Percentiles rank a stretch among this genome's conserved stretches.
phyloP scores from a whole-genome alignment of 2,797 vertebrate genomes.

The Crocidura indochinensis region DNA sequence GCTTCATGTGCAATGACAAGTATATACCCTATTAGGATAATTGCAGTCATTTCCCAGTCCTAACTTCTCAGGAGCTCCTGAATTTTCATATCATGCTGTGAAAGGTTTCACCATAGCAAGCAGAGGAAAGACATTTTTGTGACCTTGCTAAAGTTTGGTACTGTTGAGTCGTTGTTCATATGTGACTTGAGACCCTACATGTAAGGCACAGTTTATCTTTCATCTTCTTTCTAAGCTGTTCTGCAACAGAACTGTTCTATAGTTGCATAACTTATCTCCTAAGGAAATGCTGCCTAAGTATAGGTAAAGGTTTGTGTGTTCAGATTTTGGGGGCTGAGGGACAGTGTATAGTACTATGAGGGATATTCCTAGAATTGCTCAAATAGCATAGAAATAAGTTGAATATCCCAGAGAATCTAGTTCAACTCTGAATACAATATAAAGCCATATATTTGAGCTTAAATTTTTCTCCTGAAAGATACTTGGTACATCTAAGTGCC shows the following conservation, averaged over 20 bases:
- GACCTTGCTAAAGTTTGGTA: background rate
- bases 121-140: background rate
- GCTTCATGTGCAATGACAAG: background rate
- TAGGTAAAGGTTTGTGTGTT: background rate
- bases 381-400: background rate
- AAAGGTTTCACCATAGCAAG: background rate
- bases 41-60: background rate
- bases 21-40: background rate
- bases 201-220: background rate
- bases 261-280: background rate
- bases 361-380: background rate
- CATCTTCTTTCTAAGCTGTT: background rate
- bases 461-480: background rate
- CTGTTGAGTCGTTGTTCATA: background rate
- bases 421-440: background rate
- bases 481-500: background rate
- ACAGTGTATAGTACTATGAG: background rate
- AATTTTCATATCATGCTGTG: background rate
- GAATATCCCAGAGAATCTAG: background rate
- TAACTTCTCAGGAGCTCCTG: background rate
- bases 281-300: background rate
- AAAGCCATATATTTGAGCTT: background rate
- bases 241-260: background rate
- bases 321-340: accelerated
- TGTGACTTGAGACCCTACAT: background rate